phyloP scores from a whole-genome alignment of 2,797 vertebrate species.

The Columba guinea region DNA sequence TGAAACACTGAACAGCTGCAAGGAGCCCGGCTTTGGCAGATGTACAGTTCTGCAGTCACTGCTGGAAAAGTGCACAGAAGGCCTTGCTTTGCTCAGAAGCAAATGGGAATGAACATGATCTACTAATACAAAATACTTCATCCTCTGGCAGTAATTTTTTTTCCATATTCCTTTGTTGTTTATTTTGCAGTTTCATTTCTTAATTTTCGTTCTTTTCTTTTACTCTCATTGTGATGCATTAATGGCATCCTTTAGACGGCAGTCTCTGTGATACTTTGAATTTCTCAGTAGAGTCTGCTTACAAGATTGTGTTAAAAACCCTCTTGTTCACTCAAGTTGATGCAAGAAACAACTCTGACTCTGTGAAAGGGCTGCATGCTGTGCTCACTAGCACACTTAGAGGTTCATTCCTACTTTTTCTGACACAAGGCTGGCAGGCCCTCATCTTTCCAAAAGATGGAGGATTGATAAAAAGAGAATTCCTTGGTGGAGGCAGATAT shows the following conservation, averaged over 20 bases:
- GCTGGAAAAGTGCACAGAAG: not conserved
- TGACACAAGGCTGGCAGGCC: not conserved
- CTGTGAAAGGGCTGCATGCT: not conserved
- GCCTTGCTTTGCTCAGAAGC: not conserved
- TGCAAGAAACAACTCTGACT: not conserved
- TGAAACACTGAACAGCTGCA: not conserved
- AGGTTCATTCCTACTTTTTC: not conserved
- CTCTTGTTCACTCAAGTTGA: not conserved
- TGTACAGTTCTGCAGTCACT: not conserved
- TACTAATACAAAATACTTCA: not conserved
- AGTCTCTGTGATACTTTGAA: not conserved
- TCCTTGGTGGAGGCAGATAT: not conserved
- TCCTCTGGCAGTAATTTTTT: not conserved
- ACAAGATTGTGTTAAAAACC: not conserved
- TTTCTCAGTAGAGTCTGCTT: not conserved
- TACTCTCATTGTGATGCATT: accelerated
- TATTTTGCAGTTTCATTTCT: not conserved
- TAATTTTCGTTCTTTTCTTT: not conserved
- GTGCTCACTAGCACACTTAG: not conserved
- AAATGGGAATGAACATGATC: not conserved
- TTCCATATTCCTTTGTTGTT: not conserved
- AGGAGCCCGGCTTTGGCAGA: not conserved
- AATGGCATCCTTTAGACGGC: not conserved
- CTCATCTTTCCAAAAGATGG: not conserved
- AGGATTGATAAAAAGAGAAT: not conserved